Percentiles rank a stretch among this genome's conserved stretches.
Evolutionary conservation across 2,797 vertebrate species (phyloP).

Genomic region (Peromyscus nudipes): DNA sequence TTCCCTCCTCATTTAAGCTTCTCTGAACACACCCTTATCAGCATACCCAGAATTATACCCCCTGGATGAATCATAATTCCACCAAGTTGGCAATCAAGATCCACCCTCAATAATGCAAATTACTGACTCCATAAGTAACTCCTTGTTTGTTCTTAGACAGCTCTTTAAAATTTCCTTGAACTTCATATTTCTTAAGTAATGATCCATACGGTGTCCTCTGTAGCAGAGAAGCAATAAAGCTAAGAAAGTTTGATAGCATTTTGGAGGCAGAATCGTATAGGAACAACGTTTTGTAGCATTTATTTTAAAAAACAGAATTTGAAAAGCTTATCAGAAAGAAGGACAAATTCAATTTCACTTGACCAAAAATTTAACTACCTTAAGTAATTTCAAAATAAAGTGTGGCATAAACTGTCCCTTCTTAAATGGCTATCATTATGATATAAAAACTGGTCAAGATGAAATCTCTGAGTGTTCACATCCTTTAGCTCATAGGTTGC

Average conservation of each 20-base stretch:
- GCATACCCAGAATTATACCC: background rate
- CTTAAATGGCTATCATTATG: background rate
- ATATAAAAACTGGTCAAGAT: background rate
- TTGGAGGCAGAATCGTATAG: background rate
- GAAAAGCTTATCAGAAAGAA: background rate
- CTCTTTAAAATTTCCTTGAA: background rate
- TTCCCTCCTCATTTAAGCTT: background rate
- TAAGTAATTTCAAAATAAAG: conserved; percentile 30
- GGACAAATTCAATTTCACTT: background rate
- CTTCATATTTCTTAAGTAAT: background rate
- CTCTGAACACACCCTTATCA: background rate
- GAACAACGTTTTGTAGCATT: background rate
- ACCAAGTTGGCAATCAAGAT: background rate
- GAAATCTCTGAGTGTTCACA: background rate
- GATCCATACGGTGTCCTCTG: rapidly evolving
- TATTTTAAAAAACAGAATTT: background rate
- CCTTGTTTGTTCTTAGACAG: background rate
- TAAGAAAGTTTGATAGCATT: background rate
- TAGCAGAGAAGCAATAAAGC: background rate
- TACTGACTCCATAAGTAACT: background rate
- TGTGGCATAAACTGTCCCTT: background rate
- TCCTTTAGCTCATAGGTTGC: background rate
- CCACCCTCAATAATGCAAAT: background rate
- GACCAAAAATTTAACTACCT: background rate
- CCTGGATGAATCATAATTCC: background rate